phyloP scores from a whole-genome alignment of 2,888 invertebrate genomes.

The Agrochola lota region DNA sequence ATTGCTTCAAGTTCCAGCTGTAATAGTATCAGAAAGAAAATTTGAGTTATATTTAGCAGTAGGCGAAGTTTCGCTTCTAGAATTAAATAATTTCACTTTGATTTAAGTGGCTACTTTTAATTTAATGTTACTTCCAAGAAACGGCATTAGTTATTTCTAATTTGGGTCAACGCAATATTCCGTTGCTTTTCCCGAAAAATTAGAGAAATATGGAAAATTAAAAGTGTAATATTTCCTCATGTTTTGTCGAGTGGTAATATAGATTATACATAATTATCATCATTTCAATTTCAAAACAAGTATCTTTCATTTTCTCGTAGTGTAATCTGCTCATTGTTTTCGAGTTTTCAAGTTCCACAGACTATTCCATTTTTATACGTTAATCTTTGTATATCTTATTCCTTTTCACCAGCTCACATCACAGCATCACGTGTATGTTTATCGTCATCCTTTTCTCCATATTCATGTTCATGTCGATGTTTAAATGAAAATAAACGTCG shows the following conservation, averaged over 20 bases:
- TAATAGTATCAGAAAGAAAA: conserved; percentile 2
- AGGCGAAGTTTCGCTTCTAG: conserved; percentile 33
- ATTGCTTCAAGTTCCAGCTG: conserved; percentile 3
- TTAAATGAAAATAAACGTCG: conserved; percentile 46
- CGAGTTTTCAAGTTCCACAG: not conserved
- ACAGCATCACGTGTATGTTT: conserved; percentile 8
- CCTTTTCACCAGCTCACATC: conserved; percentile 9
- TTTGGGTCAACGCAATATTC: conserved; percentile 24
- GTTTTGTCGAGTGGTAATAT: not conserved
- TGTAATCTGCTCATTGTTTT: not conserved
- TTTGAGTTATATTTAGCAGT: conserved; percentile 24
- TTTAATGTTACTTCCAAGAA: conserved; percentile 36
- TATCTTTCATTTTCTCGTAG: too few relatives aligned
- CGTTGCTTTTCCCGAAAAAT: not conserved
- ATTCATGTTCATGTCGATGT: conserved; percentile 25
- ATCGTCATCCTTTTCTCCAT: conserved; percentile 13
- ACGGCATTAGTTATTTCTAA: conserved; percentile 50
- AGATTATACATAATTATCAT: not conserved
- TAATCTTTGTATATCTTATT: not conserved
- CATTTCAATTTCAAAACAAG: not conserved
- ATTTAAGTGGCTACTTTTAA: conserved; percentile 43
- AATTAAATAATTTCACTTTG: conserved; percentile 37
- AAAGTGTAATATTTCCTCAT: not conserved
- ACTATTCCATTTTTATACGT: not conserved
- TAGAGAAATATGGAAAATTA: not conserved